phyloP scores from a whole-genome alignment of 53 echinoderm and acorn worm genomes.

The Echinarachnius parma region DNA sequence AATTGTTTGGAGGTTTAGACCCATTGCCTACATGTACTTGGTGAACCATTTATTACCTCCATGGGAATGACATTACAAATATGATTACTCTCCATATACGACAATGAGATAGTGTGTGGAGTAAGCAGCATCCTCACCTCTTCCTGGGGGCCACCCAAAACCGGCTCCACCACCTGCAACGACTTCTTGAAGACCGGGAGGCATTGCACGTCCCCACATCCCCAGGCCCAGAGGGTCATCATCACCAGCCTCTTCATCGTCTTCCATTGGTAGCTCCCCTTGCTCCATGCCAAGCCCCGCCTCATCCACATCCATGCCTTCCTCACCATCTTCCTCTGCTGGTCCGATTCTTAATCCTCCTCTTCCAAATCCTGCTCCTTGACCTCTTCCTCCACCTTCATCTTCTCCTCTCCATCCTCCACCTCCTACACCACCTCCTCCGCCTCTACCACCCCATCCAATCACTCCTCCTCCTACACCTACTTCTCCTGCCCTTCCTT shows the following conservation, averaged over 20 bases:
- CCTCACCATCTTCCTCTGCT: conserved; percentile 23
- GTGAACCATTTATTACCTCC: no score
- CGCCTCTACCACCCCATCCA: neutral
- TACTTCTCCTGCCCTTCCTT: conserved; percentile 42
- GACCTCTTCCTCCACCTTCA: no score
- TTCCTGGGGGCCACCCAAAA: neutral
- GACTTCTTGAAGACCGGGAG: neutral
- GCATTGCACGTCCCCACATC: conserved; percentile 37
- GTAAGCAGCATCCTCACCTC: no score
- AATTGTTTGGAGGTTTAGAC: no score
- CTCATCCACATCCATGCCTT: conserved; percentile 51
- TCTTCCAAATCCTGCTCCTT: no score
- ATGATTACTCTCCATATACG: no score
- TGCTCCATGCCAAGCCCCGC: conserved; percentile 20
- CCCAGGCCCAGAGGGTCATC: conserved; percentile 39
- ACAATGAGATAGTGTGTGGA: no score
- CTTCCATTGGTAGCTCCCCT: conserved; percentile 26
- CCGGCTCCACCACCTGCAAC: conserved; percentile 2
- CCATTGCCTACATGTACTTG: no score
- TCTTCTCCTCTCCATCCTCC: conserved; percentile 11
- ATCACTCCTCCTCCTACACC: no score
- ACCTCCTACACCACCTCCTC: conserved; percentile 7
- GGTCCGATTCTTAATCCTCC: no score
- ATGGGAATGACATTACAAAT: no score
- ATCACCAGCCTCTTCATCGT: conserved; percentile 31